Percentiles rank a stretch among this genome's conserved stretches.
These are phyloP conservation scores for Gallinago solitaria DNA, from an alignment of 2,797 vertebrate species.

Conservation along the genomic window DNA sequence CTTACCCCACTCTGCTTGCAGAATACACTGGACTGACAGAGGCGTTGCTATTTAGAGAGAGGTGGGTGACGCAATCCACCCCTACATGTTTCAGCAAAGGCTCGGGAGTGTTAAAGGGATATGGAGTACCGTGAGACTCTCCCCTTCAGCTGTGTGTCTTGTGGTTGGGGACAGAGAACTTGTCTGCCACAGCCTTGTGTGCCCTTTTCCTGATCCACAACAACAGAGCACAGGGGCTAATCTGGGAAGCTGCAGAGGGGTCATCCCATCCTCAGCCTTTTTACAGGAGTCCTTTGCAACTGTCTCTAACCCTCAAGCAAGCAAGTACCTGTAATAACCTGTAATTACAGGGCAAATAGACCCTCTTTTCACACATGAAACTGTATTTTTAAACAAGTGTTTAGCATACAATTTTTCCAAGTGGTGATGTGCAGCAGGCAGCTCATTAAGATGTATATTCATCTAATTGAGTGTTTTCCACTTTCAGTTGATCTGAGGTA, in stretches of 20 bases:
- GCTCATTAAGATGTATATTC: slow-evolving; percentile 14
- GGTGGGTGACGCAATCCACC: neutral
- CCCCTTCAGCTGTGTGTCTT: neutral
- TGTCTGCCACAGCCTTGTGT: neutral
- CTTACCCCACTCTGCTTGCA: neutral
- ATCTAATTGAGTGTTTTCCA: slow-evolving; percentile 65
- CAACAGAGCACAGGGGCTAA: neutral
- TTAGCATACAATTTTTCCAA: slow-evolving; percentile 2
- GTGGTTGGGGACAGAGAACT: neutral
- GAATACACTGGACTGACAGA: neutral
- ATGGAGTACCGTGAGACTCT: neutral
- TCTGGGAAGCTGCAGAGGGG: neutral
- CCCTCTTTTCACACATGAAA: neutral
- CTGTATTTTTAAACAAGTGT: slow-evolving; percentile 28
- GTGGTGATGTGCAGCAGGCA: slow-evolving; percentile 15
- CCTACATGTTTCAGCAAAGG: neutral
- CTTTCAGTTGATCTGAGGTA: slow-evolving; percentile 32
- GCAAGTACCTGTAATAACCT: neutral
- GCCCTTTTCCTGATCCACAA: neutral
- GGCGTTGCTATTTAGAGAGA: neutral
- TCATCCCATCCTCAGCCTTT: neutral
- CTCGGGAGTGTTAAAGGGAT: neutral
- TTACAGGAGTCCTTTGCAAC: neutral
- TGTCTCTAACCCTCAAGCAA: neutral
- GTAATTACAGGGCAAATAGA: neutral